Conservation (phyloP, 2,888 invertebrate species). For the Nemoura dubitans region DNA sequence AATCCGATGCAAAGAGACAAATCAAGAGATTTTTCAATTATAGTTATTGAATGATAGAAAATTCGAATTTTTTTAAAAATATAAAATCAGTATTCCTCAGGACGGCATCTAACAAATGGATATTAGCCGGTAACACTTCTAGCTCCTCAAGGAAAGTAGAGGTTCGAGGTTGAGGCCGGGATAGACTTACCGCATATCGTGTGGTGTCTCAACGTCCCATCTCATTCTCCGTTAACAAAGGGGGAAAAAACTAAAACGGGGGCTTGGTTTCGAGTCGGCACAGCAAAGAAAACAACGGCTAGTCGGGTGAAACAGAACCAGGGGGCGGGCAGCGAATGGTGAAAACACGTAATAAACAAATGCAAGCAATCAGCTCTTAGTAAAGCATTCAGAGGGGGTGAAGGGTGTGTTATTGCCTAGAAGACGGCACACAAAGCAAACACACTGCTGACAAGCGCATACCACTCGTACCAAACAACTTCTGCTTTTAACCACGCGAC, state of each 20-base stretch:
- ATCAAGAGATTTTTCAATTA: too few relatives aligned
- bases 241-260: not conserved
- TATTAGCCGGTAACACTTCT: too few relatives aligned
- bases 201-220: conserved; percentile 7
- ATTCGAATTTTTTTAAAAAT: too few relatives aligned
- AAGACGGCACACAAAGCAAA: not conserved
- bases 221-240: not conserved
- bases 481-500: too few relatives aligned
- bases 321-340: conserved; percentile 1
- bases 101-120: too few relatives aligned
- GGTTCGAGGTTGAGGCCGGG: not conserved
- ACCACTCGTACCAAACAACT: too few relatives aligned
- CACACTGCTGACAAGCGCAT: too few relatives aligned
- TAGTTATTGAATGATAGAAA: too few relatives aligned
- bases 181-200: not conserved
- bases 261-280: conserved; percentile 24
- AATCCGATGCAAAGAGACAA: too few relatives aligned
- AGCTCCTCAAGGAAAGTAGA: too few relatives aligned
- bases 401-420: not conserved
- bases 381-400: not conserved
- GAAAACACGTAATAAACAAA: conserved; percentile 43
- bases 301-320: conserved; percentile 8
- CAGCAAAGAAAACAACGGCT: conserved; percentile 34
- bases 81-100: too few relatives aligned
- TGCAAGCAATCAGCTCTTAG: conserved; percentile 19